Percentiles rank a stretch among this genome's conserved stretches.
Evolutionary conservation across 2,113 vertebrate genomes (phyloP).

Genomic region (Chelonoidis abingdonii): DNA sequence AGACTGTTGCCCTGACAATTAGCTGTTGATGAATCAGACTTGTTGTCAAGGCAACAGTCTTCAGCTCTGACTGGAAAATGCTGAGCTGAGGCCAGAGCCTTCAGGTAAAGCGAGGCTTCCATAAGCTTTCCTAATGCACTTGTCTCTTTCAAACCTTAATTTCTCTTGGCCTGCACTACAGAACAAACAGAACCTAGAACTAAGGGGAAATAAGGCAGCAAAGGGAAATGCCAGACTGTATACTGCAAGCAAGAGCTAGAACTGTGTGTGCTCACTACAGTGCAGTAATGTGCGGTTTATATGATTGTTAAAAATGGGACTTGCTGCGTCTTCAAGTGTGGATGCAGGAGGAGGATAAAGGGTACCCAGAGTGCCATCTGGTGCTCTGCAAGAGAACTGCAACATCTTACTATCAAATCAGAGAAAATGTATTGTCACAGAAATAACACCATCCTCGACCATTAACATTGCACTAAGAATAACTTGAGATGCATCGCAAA

Average conservation of each 20-base stretch:
- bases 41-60: constrained; percentile 67
- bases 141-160: background rate
- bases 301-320: fast-evolving
- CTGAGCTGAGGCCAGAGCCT: background rate
- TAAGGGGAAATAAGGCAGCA: background rate
- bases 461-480: background rate
- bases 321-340: fast-evolving
- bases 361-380: fast-evolving
- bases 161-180: background rate
- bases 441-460: background rate
- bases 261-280: background rate
- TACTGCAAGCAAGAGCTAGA: background rate
- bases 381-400: background rate
- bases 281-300: fast-evolving
- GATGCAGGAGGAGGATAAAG: background rate
- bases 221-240: background rate
- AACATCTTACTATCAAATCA: background rate
- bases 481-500: background rate
- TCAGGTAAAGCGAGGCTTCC: background rate
- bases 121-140: background rate
- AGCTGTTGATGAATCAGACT: constrained; percentile 33
- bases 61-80: background rate
- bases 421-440: background rate
- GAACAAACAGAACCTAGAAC: background rate
- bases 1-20: constrained; percentile 37